Evolutionary conservation across 2,113 vertebrate species (phyloP), one percentile per base, ranked within the genome.

Genomic region (Alces alces): DNA sequence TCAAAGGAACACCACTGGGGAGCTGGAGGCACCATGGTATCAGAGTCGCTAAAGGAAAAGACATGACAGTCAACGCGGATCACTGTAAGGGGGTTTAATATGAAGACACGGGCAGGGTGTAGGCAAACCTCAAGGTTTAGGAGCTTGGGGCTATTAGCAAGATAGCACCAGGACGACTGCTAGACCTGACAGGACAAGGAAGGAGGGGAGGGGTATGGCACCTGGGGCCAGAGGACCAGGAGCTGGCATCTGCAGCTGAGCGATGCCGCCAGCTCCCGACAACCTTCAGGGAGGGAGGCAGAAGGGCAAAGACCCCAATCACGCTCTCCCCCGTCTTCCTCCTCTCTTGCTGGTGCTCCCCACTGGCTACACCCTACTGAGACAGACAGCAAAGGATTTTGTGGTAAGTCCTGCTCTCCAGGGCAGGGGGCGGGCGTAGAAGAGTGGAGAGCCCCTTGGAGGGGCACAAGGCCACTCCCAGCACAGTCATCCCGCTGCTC

Each of bases 171-270:
- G 64, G 45, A 2, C 0, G 36, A 70, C 13, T 19, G 7, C 28
- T 25, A n/a, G 39, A 60, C 2, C 33, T 58, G 21, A 93, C 6
- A 12, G 28, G 16, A 4, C 21, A 50, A 79, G 7, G 4, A n/a
- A 39, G 54, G 4, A 8, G 6, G 1, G 11, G 66, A 52, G 12
- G 27, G 27, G 0, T 1, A 19, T 2, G 13, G 45, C 33, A 25
- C 15, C 57, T 47, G 11, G 43, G 66, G 28, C 21, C 27, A 52
- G 27, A 89, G 25, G 60, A 61, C 14, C 8, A 5, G 28, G 43
- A 80, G 45, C 45, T 43, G 33, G 33, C 47, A 43, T 12, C 27
- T 39, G 21, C 64, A 39, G 12, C 27, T 52, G n/a, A 73, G 86
- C 39, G 33, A 4, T 2, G 12, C 1, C 3, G 2, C 23, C 58